These are phyloP conservation scores for Lagodon rhomboides DNA, from an alignment of 2,797 vertebrate genomes.

Conservation along the genomic window DNA sequence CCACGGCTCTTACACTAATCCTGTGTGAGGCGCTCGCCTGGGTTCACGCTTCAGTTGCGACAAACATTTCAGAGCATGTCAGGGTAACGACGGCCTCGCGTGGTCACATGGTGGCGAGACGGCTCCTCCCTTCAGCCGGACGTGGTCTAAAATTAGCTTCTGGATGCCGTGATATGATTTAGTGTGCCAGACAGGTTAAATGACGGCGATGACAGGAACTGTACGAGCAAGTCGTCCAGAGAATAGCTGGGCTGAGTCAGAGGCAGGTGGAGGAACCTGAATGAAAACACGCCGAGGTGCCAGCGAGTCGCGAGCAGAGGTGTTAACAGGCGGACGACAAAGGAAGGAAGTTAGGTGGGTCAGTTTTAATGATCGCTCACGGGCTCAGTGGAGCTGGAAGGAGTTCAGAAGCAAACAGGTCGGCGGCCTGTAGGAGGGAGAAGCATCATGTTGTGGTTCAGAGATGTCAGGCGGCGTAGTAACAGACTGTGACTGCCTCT, in stretches of 20 bases:
- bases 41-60: neutral
- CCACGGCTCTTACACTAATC: constrained; percentile 27
- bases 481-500: constrained; percentile 6
- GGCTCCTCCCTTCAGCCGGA: neutral
- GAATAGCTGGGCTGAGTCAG: constrained; percentile 49
- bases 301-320: neutral
- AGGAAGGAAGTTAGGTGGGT: constrained; percentile 13
- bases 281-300: neutral
- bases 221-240: constrained; percentile 38
- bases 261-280: constrained; percentile 61
- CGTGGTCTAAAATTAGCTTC: constrained; percentile 31
- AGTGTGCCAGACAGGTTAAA: neutral
- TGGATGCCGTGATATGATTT: neutral
- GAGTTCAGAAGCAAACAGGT: neutral
- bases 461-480: neutral
- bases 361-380: neutral
- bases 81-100: neutral
- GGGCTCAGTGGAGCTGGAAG: neutral
- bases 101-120: neutral
- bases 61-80: constrained; percentile 15
- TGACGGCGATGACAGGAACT: constrained; percentile 34
- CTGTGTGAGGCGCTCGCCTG: constrained; percentile 9
- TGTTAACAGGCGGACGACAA: constrained; percentile 8
- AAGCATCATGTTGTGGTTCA: neutral
- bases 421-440: neutral